phyloP scores from a whole-genome alignment of 2,797 vertebrate genomes.

The Potorous gilbertii region DNA sequence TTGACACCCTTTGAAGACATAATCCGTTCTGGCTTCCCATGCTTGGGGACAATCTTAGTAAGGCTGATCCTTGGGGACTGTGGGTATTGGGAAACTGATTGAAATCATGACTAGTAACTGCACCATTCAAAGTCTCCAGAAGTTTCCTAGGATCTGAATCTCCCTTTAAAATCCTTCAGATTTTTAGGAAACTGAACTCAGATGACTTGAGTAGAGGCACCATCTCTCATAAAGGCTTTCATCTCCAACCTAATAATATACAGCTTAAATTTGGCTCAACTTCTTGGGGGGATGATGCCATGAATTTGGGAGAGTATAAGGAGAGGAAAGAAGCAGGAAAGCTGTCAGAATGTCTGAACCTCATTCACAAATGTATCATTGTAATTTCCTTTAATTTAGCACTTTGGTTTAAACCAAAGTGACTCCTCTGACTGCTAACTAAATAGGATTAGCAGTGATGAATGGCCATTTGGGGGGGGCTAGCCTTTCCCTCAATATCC shows the following conservation, averaged over 20 bases:
- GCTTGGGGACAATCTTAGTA: background rate
- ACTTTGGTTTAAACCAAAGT: background rate
- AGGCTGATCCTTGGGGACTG: background rate
- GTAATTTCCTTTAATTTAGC: slow-evolving; percentile 14
- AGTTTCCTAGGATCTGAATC: background rate
- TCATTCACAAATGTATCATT: background rate
- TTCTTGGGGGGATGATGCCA: background rate
- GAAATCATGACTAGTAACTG: background rate
- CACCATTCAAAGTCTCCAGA: background rate
- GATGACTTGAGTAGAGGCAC: background rate
- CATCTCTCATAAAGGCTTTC: background rate
- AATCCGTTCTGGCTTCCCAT: background rate
- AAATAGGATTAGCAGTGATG: background rate
- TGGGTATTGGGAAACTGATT: background rate
- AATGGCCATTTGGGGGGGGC: background rate
- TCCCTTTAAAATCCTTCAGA: background rate
- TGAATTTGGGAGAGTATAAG: too few species aligned
- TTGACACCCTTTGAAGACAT: background rate
- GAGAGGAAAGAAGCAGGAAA: accelerated
- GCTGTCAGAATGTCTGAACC: slow-evolving; percentile 13
- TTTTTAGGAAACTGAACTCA: background rate
- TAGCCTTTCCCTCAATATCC: background rate
- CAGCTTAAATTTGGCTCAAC: accelerated
- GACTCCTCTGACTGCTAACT: background rate
- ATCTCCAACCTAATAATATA: accelerated